These are phyloP conservation scores for Oxycera nigricornis DNA, from an alignment of 2,888 invertebrate species.

Conservation along the genomic window DNA sequence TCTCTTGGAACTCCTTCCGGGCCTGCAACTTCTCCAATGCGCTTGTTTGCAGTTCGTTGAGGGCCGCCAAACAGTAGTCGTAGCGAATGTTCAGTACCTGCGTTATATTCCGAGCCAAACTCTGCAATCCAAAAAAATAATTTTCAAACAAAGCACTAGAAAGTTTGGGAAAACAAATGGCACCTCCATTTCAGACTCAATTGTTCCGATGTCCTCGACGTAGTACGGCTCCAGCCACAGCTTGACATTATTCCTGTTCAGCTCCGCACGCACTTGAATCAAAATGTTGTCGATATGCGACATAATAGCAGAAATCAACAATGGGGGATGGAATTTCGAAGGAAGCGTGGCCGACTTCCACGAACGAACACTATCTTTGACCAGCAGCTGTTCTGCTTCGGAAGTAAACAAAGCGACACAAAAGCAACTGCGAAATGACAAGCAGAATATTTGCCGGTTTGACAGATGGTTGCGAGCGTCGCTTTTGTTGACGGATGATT, in stretches of 20 bases:
- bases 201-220: conserved; percentile 62
- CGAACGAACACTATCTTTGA: not conserved
- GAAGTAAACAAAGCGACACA: no score
- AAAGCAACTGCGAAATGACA: no score
- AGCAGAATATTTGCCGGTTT: no score
- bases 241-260: conserved; percentile 74
- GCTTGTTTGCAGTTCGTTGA: conserved; percentile 71
- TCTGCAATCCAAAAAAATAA: conserved; percentile 63
- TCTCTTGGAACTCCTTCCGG: conserved; percentile 71
- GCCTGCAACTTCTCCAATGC: conserved; percentile 77
- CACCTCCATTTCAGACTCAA: conserved; percentile 60
- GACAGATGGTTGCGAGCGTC: no score
- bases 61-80: conserved; percentile 65
- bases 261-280: conserved; percentile 70
- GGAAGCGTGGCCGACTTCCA: not conserved
- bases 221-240: conserved; percentile 79
- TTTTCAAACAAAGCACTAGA: not conserved
- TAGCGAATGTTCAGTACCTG: conserved; percentile 64
- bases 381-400: not conserved
- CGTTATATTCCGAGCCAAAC: conserved; percentile 68
- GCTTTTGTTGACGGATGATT: no score
- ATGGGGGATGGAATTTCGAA: not conserved
- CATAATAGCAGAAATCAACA: not conserved
- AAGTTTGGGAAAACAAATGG: not conserved
- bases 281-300: conserved; percentile 67